Conservation (phyloP, 2,888 invertebrate genomes). For the Scaptomyza tumidula region DNA sequence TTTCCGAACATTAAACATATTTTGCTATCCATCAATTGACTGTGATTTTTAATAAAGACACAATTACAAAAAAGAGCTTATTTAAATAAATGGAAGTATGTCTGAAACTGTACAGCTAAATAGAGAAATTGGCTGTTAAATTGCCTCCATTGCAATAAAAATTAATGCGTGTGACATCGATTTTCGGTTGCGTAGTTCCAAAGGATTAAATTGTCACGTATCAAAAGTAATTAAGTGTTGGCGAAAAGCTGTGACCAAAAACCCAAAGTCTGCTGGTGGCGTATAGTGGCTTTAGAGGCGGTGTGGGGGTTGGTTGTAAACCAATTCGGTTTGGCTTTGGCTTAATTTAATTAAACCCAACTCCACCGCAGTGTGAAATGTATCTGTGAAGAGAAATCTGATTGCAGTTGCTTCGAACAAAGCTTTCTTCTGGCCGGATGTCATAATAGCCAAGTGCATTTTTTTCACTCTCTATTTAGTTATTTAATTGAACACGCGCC, state of each 20-base stretch:
- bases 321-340: conserved; percentile 55
- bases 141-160: conserved; percentile 11
- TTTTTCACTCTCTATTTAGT: conserved; percentile 22
- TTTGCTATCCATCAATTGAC: background rate
- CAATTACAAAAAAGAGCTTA: background rate
- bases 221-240: conserved; percentile 70
- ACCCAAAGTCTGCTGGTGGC: conserved; percentile 17
- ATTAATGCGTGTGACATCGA: conserved; percentile 37
- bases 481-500: conserved; percentile 41
- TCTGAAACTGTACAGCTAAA: conserved; percentile 2
- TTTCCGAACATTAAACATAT: background rate
- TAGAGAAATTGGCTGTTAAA: conserved; percentile 18
- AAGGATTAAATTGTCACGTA: conserved; percentile 69
- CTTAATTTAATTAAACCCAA: conserved; percentile 64
- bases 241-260: conserved; percentile 38
- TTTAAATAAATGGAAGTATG: conserved; percentile 20
- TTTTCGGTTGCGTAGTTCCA: conserved; percentile 37
- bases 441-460: conserved; percentile 41
- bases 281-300: conserved; percentile 1
- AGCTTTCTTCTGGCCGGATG: conserved; percentile 21
- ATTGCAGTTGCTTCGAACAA: conserved; percentile 39
- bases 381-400: conserved; percentile 33
- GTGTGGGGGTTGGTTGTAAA: conserved; percentile 27
- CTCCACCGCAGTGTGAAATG: conserved; percentile 34
- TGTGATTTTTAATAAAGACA: background rate